These are phyloP conservation scores for Venturia canescens DNA, from an alignment of 1,140 invertebrate genomes.

Conservation along the genomic window DNA sequence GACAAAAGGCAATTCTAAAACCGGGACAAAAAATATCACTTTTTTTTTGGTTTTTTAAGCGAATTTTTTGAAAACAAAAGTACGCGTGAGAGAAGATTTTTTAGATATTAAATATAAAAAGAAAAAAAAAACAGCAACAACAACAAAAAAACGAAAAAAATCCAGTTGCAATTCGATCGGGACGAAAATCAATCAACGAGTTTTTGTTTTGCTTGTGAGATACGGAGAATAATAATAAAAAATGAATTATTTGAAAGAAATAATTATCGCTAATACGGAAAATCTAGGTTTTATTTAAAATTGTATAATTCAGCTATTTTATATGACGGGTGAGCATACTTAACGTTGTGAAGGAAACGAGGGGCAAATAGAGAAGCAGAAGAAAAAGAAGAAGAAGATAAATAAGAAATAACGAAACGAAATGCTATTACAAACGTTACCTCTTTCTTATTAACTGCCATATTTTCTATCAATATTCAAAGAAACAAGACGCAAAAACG, in stretches of 20 bases:
- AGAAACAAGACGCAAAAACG: constrained; percentile 49
- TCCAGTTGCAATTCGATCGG: too few relatives aligned
- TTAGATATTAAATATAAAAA: too few relatives aligned
- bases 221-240: too few relatives aligned
- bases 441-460: constrained; percentile 66
- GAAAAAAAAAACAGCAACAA: too few relatives aligned
- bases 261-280: constrained; percentile 3
- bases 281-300: constrained; percentile 42
- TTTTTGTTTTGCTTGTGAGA: too few relatives aligned
- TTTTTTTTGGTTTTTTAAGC: too few relatives aligned
- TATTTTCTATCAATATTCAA: constrained; percentile 56
- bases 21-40: too few relatives aligned
- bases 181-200: too few relatives aligned
- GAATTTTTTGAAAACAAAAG: too few relatives aligned
- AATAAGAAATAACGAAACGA: constrained; percentile 1
- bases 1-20: too few relatives aligned
- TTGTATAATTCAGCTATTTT: constrained; percentile 35
- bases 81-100: too few relatives aligned
- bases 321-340: constrained; percentile 36
- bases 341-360: constrained; percentile 16
- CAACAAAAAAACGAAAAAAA: too few relatives aligned
- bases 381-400: constrained; percentile 29
- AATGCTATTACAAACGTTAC: constrained; percentile 57
- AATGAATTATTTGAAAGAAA: constrained; percentile 2
- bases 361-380: background rate